phyloP scores from a whole-genome alignment of 2,888 invertebrate species.

The Danaus chrysippus region DNA sequence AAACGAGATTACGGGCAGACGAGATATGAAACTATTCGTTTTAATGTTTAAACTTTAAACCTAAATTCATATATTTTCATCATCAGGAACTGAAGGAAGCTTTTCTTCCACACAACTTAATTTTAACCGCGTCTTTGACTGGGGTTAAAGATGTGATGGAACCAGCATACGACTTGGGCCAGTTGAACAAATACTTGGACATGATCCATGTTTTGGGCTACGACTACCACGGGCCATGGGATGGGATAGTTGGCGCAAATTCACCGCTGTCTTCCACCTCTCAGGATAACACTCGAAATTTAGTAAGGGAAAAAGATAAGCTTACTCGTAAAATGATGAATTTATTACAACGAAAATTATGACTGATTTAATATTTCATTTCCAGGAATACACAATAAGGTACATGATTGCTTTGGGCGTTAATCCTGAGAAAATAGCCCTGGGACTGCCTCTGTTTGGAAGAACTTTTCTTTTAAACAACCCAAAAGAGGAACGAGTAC shows the following conservation, averaged over 20 bases:
- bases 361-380: neutral
- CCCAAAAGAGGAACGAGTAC: conserved; percentile 50
- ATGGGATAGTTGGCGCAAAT: conserved; percentile 85
- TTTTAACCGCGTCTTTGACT: conserved; percentile 89
- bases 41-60: too few relatives aligned
- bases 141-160: conserved; percentile 86
- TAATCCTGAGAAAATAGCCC: conserved; percentile 84
- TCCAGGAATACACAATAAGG: conserved; percentile 85
- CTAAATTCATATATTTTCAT: neutral
- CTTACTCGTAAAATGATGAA: neutral
- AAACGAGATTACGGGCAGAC: too few relatives aligned
- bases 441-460: conserved; percentile 91
- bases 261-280: conserved; percentile 81
- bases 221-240: conserved; percentile 92
- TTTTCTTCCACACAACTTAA: conserved; percentile 81
- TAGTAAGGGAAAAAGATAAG: conserved; percentile 1
- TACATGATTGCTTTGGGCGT: conserved; percentile 86
- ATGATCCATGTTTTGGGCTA: conserved; percentile 91
- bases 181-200: conserved; percentile 82
- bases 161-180: conserved; percentile 85
- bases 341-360: neutral
- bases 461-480: conserved; percentile 82
- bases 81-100: conserved; percentile 83
- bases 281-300: conserved; percentile 35
- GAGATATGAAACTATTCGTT: too few relatives aligned